Evolutionary conservation across 2,113 vertebrate genomes (phyloP).

Genomic region (Jacana jacana): DNA sequence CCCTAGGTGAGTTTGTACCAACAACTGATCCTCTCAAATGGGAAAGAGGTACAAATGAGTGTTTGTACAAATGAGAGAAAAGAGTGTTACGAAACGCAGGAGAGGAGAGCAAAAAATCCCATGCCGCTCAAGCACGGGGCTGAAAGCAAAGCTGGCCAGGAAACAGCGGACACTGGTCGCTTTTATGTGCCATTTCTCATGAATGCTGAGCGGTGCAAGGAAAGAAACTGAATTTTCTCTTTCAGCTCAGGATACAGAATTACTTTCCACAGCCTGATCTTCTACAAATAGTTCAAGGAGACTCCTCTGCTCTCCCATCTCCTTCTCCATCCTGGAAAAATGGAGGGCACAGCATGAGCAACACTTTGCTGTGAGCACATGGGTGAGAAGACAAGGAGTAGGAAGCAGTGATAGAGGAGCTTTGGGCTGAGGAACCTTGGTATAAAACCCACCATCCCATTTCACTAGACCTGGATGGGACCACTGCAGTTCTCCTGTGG

Average conservation of each 20-base stretch:
- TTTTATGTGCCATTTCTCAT: neutral
- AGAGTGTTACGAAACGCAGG: neutral
- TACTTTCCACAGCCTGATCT: neutral
- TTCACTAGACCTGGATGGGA: neutral
- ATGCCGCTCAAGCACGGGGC: neutral
- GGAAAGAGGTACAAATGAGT: constrained; percentile 55
- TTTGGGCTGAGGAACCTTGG: neutral
- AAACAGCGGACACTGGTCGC: neutral
- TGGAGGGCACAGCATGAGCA: rapidly evolving
- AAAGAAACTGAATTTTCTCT: neutral
- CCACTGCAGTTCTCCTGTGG: neutral
- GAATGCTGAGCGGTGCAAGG: neutral
- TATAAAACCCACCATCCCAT: neutral
- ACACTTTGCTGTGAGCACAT: neutral
- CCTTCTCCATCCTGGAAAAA: neutral
- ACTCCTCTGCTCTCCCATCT: neutral
- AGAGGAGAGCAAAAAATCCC: constrained; percentile 6
- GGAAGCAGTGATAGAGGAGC: rapidly evolving
- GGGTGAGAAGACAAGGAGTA: neutral
- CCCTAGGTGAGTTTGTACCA: constrained; percentile 61
- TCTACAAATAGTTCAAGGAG: neutral
- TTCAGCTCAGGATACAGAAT: neutral
- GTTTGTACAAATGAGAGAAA: too few species aligned
- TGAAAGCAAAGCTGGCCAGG: neutral
- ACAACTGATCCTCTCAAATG: constrained; percentile 43